phyloP scores from a whole-genome alignment of 2,797 vertebrate genomes.

The Sciurus vulgaris region DNA sequence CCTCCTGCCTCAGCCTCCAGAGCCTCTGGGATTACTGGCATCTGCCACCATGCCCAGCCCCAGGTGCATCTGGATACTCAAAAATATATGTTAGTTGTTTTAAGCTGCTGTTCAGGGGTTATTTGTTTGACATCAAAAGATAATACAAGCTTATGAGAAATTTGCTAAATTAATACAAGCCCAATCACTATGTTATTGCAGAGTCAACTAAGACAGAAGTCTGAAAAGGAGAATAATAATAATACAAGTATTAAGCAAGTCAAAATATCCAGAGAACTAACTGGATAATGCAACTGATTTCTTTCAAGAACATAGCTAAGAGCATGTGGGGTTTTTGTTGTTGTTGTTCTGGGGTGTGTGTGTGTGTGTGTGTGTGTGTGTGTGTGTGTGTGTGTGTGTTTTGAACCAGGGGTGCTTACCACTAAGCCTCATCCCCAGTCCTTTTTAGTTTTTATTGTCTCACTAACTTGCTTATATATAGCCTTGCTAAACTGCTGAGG shows the following conservation, averaged over 20 bases:
- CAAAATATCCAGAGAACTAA: background rate
- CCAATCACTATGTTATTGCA: background rate
- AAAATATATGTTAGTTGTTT: background rate
- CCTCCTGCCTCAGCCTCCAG: too few relatives aligned
- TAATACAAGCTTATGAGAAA: constrained; percentile 2
- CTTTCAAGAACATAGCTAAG: background rate
- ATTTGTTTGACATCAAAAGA: background rate
- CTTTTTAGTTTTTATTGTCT: too few relatives aligned
- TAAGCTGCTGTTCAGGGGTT: background rate
- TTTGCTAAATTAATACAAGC: constrained; percentile 29
- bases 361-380: too few relatives aligned
- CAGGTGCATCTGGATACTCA: background rate
- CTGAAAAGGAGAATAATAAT: background rate
- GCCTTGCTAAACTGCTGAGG: too few relatives aligned
- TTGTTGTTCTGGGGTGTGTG: too few relatives aligned
- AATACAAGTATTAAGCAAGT: background rate
- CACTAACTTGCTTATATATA: too few relatives aligned
- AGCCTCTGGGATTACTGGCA: too few relatives aligned
- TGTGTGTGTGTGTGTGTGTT: too few relatives aligned
- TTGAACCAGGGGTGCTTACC: too few relatives aligned
- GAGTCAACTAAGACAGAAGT: background rate
- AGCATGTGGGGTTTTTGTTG: background rate
- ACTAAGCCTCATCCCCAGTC: too few relatives aligned
- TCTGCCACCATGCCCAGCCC: too few relatives aligned
- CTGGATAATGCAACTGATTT: constrained; percentile 3